Conservation (phyloP, 1,140 invertebrate species). For the Aphelinus atriplicis region DNA sequence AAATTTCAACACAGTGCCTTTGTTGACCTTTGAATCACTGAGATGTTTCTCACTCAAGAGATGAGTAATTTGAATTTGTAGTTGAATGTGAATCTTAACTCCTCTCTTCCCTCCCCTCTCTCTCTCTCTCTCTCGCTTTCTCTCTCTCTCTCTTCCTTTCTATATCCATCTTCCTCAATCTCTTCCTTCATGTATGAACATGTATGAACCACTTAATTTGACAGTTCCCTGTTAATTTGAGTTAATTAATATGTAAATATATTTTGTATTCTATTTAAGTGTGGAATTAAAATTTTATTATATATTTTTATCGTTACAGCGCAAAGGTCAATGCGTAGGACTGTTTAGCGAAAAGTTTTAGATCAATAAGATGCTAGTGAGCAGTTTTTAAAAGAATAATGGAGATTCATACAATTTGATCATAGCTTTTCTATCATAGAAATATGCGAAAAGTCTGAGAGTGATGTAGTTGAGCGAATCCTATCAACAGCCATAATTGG, state of each 20-base stretch:
- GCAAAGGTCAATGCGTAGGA: constrained; percentile 40
- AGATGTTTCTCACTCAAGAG: constrained; percentile 28
- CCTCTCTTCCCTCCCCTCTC: constrained; percentile 9
- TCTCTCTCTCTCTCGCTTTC: constrained; percentile 42
- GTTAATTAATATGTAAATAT: constrained; percentile 36
- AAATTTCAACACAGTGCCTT: constrained; percentile 38
- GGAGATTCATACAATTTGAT: constrained; percentile 29
- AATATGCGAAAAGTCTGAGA: constrained; percentile 27
- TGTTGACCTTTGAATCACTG: constrained; percentile 38
- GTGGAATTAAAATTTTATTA: constrained; percentile 30
- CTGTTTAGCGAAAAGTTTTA: constrained; percentile 38
- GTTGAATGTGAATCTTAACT: constrained; percentile 20
- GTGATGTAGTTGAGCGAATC: constrained; percentile 20
- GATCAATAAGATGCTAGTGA: constrained; percentile 41
- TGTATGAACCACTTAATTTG: constrained; percentile 32
- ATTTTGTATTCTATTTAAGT: constrained; percentile 38
- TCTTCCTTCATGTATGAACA: constrained; percentile 7
- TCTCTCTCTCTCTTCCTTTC: constrained; percentile 30
- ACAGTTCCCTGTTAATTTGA: constrained; percentile 31
- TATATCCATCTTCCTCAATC: no score
- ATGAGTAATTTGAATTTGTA: constrained; percentile 35
- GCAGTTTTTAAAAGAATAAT: constrained; percentile 36
- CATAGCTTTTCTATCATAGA: constrained; percentile 40
- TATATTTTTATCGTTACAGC: constrained; percentile 30
- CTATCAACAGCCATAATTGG: constrained; percentile 57